Conservation (phyloP, 2,888 invertebrate species). For the Aelia acuminata region DNA sequence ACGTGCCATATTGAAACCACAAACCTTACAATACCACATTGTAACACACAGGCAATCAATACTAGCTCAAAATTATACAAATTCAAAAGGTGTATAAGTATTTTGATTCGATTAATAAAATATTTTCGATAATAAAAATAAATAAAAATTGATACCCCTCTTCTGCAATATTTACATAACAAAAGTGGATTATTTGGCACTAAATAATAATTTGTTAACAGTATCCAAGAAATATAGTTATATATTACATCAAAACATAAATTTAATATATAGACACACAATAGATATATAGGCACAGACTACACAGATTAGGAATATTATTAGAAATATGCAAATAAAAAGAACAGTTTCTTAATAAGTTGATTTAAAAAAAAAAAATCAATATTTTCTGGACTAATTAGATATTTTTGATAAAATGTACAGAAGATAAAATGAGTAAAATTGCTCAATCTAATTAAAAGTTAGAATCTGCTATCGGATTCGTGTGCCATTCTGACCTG, state of each 20-base stretch:
- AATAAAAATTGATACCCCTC: neutral
- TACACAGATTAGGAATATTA: neutral
- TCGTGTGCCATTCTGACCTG: slow-evolving; percentile 47
- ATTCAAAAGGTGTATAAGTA: too few relatives aligned
- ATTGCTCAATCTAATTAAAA: slow-evolving; percentile 38
- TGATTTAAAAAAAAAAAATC: neutral
- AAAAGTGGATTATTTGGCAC: neutral
- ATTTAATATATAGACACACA: too few relatives aligned
- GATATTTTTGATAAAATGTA: neutral
- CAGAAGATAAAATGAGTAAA: slow-evolving; percentile 26
- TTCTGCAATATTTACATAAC: neutral
- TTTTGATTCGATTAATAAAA: neutral
- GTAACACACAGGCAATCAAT: too few relatives aligned
- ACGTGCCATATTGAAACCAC: too few relatives aligned
- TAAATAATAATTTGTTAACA: neutral
- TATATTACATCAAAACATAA: too few relatives aligned
- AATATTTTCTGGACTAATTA: slow-evolving; percentile 16
- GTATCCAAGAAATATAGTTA: neutral
- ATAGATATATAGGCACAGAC: neutral
- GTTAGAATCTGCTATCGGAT: slow-evolving; percentile 15
- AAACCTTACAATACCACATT: too few relatives aligned
- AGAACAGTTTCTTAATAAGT: neutral
- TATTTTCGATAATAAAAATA: neutral
- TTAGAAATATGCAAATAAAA: neutral
- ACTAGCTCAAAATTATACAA: too few relatives aligned